Evolutionary conservation across 2,888 invertebrate species (phyloP).

Genomic region (Drosophila percnosoma): DNA sequence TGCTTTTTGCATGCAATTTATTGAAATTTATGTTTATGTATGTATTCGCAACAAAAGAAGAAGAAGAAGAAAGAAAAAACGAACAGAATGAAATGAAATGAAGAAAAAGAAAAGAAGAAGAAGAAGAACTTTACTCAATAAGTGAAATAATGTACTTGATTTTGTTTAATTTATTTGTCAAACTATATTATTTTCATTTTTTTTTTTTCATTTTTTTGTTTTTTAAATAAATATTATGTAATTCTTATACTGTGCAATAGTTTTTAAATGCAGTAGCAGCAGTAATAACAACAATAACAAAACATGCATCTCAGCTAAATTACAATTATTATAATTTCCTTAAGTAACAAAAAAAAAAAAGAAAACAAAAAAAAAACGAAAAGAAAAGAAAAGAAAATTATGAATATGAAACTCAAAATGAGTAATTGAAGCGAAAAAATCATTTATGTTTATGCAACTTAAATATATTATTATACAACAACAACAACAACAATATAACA

Average conservation of each 20-base stretch:
- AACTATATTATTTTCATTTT: constrained; percentile 38
- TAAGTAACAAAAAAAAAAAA: constrained; percentile 41
- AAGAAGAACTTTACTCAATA: constrained; percentile 30
- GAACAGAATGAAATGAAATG: neutral
- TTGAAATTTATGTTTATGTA: constrained; percentile 48
- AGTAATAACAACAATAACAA: constrained; percentile 49
- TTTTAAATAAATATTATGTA: constrained; percentile 46
- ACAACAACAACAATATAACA: constrained; percentile 33
- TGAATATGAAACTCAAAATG: constrained; percentile 9
- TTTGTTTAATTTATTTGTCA: constrained; percentile 68
- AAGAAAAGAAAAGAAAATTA: constrained; percentile 3
- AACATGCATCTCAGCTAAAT: constrained; percentile 70
- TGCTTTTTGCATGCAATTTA: constrained; percentile 31
- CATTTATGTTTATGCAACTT: constrained; percentile 59
- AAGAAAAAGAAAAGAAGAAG: neutral
- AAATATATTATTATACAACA: constrained; percentile 50
- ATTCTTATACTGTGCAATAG: constrained; percentile 76
- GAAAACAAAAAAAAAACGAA: constrained; percentile 11
- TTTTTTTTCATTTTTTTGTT: constrained; percentile 11
- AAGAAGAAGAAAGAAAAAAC: neutral
- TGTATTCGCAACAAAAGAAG: neutral
- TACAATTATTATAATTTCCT: constrained; percentile 69
- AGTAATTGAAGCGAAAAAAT: constrained; percentile 24
- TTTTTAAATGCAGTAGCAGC: constrained; percentile 66
- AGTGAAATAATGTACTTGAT: constrained; percentile 74